Conservation (phyloP, 1,140 invertebrate species). For the Battus philenor region DNA sequence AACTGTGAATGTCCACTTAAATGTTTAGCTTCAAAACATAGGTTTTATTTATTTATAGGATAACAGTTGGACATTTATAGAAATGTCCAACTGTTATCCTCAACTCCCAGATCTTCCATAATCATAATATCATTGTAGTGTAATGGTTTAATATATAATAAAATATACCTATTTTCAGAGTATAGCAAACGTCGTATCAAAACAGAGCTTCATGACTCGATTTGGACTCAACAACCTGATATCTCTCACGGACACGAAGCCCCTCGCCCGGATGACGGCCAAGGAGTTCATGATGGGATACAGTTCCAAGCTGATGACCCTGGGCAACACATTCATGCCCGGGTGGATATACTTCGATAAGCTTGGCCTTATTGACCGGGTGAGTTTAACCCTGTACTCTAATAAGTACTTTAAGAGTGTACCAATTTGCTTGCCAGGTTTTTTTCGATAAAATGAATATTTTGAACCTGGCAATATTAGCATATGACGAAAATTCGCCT, state of each 20-base stretch:
- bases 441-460: too few species aligned
- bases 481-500: too few species aligned
- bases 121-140: too few species aligned
- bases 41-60: too few species aligned
- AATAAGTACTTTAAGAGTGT: too few species aligned
- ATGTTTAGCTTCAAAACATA: too few species aligned
- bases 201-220: slow-evolving; percentile 78
- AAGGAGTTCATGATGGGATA: slow-evolving; percentile 91
- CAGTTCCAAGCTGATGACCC: slow-evolving; percentile 81
- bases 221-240: slow-evolving; percentile 83
- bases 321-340: slow-evolving; percentile 86
- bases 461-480: too few species aligned
- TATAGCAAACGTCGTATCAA: slow-evolving; percentile 84
- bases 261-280: slow-evolving; percentile 85
- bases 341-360: slow-evolving; percentile 89
- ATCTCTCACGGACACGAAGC: slow-evolving; percentile 79
- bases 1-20: too few species aligned
- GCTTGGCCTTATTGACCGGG: slow-evolving; percentile 88
- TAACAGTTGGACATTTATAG: too few species aligned
- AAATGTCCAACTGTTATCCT: too few species aligned
- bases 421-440: too few species aligned
- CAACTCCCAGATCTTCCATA: too few species aligned
- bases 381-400: slow-evolving; percentile 73
- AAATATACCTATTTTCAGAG: slow-evolving; percentile 77
- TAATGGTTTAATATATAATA: not conserved